Base-by-base conservation (phyloP, 2,797 vertebrate genomes). In the Notolabrus celidotus region DNA sequence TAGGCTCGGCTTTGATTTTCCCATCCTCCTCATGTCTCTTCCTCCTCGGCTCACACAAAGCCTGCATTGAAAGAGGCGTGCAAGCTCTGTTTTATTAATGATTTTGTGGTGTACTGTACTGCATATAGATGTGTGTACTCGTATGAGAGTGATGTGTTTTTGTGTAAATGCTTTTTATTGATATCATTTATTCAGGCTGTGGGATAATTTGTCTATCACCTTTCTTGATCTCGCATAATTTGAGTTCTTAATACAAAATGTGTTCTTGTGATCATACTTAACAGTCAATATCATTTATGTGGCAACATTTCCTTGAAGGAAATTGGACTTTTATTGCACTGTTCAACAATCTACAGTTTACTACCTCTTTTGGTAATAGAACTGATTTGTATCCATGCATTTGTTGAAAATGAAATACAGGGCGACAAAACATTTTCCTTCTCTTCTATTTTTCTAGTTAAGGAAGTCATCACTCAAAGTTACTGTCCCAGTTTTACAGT, bases 1-100 rank as follows among this genome's bases (percentile, higher is more conserved):
- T 63, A 76, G 80, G 86, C 88, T 89, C 91, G 87, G 85, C 91
- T 94, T 94, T 91, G 87, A 90, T 79, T 87, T 69, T 70, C 80
- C 72, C 71, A 74, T 72, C 66, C 42, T 79, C 74, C 63, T 78
- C 77, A 34, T 73, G 47, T 67, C 80, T 71, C 80, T 89, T 89
- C 89, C 85, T 85, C 68, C 61, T 82, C 53, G 3, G 45, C 66
- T 64, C 52, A 50, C 55, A 84, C 80, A 90, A 62, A 88, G 90
- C 81, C 75, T 76, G 81, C 31, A 34, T 88, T 87, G 60, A 75
- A 39, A 51, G 67, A 79, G 74, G 49, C 27, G 65, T 29, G 52
- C 50, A 39, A 31, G 43, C n/a, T 56, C 31, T 36, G 31, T 72
- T 79, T 66, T 46, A 23, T 59, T 56, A n/a, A n/a, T n/a, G 56